A percentile compares a stretch with the other conserved stretches of the same genome.
These are phyloP conservation scores for Synchiropus splendidus DNA, from an alignment of 2,113 vertebrate genomes.

Conservation along the genomic window DNA sequence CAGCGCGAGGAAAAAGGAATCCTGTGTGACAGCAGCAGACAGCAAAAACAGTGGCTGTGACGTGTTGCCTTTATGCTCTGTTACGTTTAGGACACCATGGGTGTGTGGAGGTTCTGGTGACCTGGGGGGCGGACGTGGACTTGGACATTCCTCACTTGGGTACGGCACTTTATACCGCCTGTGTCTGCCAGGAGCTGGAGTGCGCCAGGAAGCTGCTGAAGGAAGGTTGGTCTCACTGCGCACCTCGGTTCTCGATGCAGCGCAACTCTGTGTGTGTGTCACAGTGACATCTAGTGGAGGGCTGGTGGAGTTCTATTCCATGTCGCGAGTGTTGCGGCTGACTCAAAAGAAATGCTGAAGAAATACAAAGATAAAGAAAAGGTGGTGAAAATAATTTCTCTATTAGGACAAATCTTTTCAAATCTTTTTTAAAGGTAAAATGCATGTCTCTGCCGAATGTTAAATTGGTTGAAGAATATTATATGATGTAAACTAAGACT, in stretches of 20 bases:
- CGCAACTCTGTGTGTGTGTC: too few relatives aligned
- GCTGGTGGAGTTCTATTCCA: too few relatives aligned
- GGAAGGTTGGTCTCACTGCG: constrained; percentile 67
- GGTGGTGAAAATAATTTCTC: too few relatives aligned
- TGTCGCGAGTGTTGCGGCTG: too few relatives aligned
- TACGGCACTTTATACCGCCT: constrained; percentile 86
- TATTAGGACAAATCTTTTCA: too few relatives aligned
- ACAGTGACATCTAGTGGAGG: too few relatives aligned
- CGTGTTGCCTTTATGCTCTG: constrained; percentile 26
- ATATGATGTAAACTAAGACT: too few relatives aligned
- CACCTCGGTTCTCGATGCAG: neutral
- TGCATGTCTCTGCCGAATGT: too few relatives aligned
- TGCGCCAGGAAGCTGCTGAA: constrained; percentile 85
- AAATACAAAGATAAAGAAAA: too few relatives aligned
- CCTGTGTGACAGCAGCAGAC: constrained; percentile 13
- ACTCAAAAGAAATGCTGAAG: too few relatives aligned
- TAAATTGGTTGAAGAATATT: too few relatives aligned
- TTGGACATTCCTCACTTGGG: constrained; percentile 86
- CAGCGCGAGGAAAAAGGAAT: constrained; percentile 15
- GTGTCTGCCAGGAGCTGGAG: constrained; percentile 77
- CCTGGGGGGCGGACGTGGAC: constrained; percentile 88
- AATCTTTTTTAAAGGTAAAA: too few relatives aligned
- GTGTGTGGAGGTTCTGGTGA: constrained; percentile 82
- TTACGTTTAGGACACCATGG: constrained; percentile 79
- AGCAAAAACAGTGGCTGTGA: constrained; percentile 22